Base-by-base conservation (phyloP, 2,113 vertebrate genomes). In the Triplophysa dalaica region DNA sequence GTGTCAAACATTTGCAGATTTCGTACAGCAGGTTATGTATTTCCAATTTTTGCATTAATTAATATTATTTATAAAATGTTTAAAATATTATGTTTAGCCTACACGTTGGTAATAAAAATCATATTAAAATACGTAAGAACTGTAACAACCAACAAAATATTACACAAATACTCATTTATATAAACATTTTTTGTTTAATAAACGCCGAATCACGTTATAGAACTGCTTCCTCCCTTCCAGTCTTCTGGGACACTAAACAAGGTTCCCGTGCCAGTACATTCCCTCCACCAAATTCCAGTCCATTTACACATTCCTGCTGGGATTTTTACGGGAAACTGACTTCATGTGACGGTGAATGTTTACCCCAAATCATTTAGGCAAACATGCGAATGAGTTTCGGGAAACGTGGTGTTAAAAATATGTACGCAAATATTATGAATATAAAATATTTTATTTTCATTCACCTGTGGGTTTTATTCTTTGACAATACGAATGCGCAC, bases 191-290 rank as follows among this genome's bases (percentile, higher is more conserved):
- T 84, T 87, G 87, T 88, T 89, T 88, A 86, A 83, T 81, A 87
- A 77, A 22, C 19, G 70, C 83, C 90, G 90, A 92, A 61, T 92
- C 91, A 91, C 38, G 82, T 84, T 90, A 85, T 79, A 83, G 72
- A 69, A 88, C 81, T 79, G 87, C 78, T 83, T 80, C 70, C 69
- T 87, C 81, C 89, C 73, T 94, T 93, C 88, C 91, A 91, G 91
- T 92, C 92, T 92, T 26, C 74, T 58, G 66, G 88, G 87, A 85
- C 89, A 21, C 62, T 43, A 29, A 26, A n/a, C 45, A 17, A 22
- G 66, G 78, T 50, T 33, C 38, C 43, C 17, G 12, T 41, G 78
- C 78, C 82, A 86, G 61, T 66, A 82, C 82, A 83, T 84, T 86
- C 85, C 85, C 62, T 81, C 60, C 66, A 29, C 81, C 70, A 17